Evolutionary conservation across 2,797 vertebrate species (phyloP).

Genomic region (Pristis pectinata): DNA sequence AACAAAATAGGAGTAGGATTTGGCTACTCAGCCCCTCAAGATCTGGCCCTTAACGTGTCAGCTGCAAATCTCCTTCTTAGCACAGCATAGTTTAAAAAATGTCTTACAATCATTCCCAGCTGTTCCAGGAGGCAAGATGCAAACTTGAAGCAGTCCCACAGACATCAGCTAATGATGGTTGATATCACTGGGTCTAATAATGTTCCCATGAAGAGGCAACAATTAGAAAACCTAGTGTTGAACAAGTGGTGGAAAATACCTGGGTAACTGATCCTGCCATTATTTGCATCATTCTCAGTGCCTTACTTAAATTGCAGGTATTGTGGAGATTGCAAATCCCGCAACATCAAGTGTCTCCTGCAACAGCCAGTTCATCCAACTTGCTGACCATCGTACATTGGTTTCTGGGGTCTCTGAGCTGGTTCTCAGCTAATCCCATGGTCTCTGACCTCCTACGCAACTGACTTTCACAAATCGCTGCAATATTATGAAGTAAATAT

Average conservation of each 20-base stretch:
- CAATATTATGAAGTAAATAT: too few relatives aligned
- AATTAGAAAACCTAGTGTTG: not conserved
- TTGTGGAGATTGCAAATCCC: too few relatives aligned
- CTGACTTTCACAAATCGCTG: too few relatives aligned
- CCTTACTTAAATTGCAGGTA: too few relatives aligned
- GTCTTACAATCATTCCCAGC: not conserved
- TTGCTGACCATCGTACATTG: too few relatives aligned
- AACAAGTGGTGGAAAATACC: not conserved
- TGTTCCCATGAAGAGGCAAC: not conserved
- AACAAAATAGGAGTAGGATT: too few relatives aligned
- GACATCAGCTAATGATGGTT: not conserved
- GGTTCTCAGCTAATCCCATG: too few relatives aligned
- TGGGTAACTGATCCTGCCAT: not conserved
- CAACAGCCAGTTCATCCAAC: too few relatives aligned
- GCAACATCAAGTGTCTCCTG: too few relatives aligned
- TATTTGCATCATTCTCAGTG: not conserved
- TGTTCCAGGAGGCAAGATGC: not conserved
- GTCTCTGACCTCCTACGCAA: too few relatives aligned
- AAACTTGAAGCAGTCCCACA: not conserved
- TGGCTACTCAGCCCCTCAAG: too few relatives aligned
- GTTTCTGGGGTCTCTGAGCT: too few relatives aligned
- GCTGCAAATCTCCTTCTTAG: not conserved
- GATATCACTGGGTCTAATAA: not conserved
- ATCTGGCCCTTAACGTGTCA: not conserved
- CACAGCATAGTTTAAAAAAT: not conserved